Percentiles rank a stretch among this genome's conserved stretches.
These are phyloP conservation scores for Drosophila vallismaia DNA, from an alignment of 2,888 invertebrate species.

Conservation along the genomic window DNA sequence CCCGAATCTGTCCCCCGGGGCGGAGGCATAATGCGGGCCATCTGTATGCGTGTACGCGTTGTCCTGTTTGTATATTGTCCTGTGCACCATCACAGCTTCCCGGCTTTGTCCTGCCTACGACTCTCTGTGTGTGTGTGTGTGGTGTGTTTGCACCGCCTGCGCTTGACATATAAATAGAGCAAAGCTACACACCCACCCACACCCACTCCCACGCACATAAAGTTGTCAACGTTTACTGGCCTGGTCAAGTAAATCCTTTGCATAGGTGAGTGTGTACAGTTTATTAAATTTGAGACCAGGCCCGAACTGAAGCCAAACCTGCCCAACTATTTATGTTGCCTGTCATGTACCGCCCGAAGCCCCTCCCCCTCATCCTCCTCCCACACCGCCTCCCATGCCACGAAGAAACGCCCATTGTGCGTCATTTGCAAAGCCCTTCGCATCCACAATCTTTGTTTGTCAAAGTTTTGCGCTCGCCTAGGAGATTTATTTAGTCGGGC, in stretches of 20 bases:
- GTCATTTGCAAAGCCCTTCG: slow-evolving; percentile 48
- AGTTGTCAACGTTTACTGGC: slow-evolving; percentile 46
- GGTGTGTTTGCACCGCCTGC: slow-evolving; percentile 43
- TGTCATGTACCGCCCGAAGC: slow-evolving; percentile 56
- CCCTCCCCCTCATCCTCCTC: not conserved
- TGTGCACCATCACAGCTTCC: slow-evolving; percentile 41
- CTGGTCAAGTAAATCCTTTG: slow-evolving; percentile 40
- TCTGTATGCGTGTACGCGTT: slow-evolving; percentile 74
- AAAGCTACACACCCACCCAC: slow-evolving; percentile 15
- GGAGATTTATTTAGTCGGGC: slow-evolving; percentile 74
- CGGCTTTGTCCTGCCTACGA: slow-evolving; percentile 11
- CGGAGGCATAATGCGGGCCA: slow-evolving; percentile 68
- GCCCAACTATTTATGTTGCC: slow-evolving; percentile 65
- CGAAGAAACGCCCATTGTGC: slow-evolving; percentile 29
- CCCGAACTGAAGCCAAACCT: slow-evolving; percentile 10
- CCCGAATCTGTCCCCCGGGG: not conserved
- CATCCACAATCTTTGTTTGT: slow-evolving; percentile 66
- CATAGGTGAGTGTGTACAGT: slow-evolving; percentile 40
- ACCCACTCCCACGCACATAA: slow-evolving; percentile 21
- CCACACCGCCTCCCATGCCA: not conserved
- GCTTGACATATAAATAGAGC: slow-evolving; percentile 64
- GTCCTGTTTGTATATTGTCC: slow-evolving; percentile 49
- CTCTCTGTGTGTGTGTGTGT: slow-evolving; percentile 12
- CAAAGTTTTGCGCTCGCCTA: slow-evolving; percentile 61
- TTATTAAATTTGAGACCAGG: slow-evolving; percentile 62